A percentile compares a stretch with the other conserved stretches of the same genome.
These are phyloP conservation scores for Sepiola atlantica DNA, from an alignment of 2,888 invertebrate species.

Conservation along the genomic window DNA sequence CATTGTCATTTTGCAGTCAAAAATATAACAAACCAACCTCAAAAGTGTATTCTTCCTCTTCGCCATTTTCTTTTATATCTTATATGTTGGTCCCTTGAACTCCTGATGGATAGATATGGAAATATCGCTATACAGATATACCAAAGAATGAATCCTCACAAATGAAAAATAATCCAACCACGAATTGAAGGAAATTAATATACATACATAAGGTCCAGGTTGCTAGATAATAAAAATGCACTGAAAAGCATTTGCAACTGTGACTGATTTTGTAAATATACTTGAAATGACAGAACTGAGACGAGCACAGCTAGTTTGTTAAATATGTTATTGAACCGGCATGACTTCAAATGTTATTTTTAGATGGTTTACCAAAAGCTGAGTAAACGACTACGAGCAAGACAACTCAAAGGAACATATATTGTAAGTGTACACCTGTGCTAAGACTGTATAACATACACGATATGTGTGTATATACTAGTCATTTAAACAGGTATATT, in stretches of 20 bases:
- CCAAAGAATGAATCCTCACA: too few relatives aligned
- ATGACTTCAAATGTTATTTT: too few relatives aligned
- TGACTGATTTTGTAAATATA: neutral
- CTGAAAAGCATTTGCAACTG: neutral
- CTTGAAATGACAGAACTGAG: neutral
- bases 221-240: neutral
- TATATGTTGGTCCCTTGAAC: neutral
- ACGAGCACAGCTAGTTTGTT: too few relatives aligned
- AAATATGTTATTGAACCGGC: too few relatives aligned
- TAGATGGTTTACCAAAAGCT: too few relatives aligned
- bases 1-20: neutral
- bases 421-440: neutral
- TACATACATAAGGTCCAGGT: neutral
- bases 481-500: neutral
- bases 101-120: neutral
- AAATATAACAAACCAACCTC: neutral
- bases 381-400: too few relatives aligned
- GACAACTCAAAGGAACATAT: neutral
- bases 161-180: neutral
- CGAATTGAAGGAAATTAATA: neutral
- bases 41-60: neutral
- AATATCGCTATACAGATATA: neutral
- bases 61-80: conserved; percentile 1
- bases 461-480: neutral
- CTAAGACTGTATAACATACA: neutral